Evolutionary conservation across 2,797 vertebrate species (phyloP).

Genomic region (Acrossocheilus fasciatus): DNA sequence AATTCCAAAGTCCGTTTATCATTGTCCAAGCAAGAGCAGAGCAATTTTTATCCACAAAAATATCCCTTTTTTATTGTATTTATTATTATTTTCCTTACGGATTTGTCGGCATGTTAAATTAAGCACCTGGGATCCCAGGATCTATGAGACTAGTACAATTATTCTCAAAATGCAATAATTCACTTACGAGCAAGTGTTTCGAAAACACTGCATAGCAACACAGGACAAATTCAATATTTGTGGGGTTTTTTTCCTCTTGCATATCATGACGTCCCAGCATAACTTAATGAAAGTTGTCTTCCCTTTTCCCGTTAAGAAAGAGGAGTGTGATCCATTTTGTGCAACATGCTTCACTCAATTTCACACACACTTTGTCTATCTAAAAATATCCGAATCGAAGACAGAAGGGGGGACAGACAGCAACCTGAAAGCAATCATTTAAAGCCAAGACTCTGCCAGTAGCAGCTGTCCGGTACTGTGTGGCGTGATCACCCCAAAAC

Average conservation of each 20-base stretch:
- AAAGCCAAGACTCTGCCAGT: constrained; percentile 79
- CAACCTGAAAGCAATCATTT: constrained; percentile 81
- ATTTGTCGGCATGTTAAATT: constrained; percentile 38
- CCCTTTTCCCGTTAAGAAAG: background rate
- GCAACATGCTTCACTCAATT: constrained; percentile 74
- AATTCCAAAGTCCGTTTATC: constrained; percentile 60
- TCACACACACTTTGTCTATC: constrained; percentile 72
- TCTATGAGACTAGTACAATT: constrained; percentile 24
- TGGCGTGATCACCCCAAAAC: constrained; percentile 48
- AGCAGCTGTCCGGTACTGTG: constrained; percentile 69
- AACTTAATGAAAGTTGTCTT: constrained; percentile 48
- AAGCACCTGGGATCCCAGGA: constrained; percentile 42
- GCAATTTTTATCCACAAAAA: constrained; percentile 35
- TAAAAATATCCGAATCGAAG: constrained; percentile 73
- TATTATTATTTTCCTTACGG: constrained; percentile 46
- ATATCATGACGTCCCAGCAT: constrained; percentile 42
- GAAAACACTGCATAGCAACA: constrained; percentile 36
- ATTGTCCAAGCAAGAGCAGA: constrained; percentile 51
- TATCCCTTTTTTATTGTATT: constrained; percentile 37
- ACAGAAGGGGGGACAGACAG: constrained; percentile 78
- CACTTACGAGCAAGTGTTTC: constrained; percentile 21
- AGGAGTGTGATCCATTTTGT: constrained; percentile 64
- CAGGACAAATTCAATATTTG: constrained; percentile 33
- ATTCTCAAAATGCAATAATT: constrained; percentile 28
- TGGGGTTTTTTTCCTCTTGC: constrained; percentile 1